These are phyloP conservation scores for Synanthedon formicaeformis DNA, from an alignment of 2,888 invertebrate species.

Conservation along the genomic window DNA sequence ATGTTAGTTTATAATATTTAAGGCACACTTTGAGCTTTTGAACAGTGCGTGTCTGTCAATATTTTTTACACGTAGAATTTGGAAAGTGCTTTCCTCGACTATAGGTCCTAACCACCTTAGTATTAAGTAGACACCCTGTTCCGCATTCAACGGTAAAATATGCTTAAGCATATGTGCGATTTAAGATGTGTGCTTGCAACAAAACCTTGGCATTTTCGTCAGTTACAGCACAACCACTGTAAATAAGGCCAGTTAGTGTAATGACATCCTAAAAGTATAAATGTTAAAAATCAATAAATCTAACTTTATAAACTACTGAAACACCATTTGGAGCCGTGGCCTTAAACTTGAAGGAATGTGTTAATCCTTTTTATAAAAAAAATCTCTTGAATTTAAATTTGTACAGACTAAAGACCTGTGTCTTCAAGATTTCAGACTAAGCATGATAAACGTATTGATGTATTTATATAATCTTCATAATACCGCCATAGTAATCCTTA, in stretches of 20 bases:
- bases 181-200: slow-evolving; percentile 5
- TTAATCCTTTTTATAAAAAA: slow-evolving; percentile 50
- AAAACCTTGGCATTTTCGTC: background rate
- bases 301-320: slow-evolving; percentile 59
- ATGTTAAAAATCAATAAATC: slow-evolving; percentile 41
- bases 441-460: slow-evolving; percentile 14
- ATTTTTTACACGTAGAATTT: slow-evolving; percentile 51
- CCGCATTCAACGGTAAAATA: slow-evolving; percentile 6
- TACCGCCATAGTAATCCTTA: slow-evolving; percentile 39
- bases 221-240: slow-evolving; percentile 28
- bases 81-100: slow-evolving; percentile 41
- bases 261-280: slow-evolving; percentile 40
- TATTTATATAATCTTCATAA: slow-evolving; percentile 28
- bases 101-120: slow-evolving; percentile 2
- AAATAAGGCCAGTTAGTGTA: slow-evolving; percentile 51
- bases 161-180: slow-evolving; percentile 16
- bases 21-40: slow-evolving; percentile 64
- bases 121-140: slow-evolving; percentile 26
- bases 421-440: slow-evolving; percentile 11
- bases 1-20: slow-evolving; percentile 61
- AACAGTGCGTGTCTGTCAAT: slow-evolving; percentile 57
- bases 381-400: slow-evolving; percentile 31
- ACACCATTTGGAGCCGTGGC: slow-evolving; percentile 70
- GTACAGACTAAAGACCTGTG: slow-evolving; percentile 30
- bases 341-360: slow-evolving; percentile 66